phyloP scores from a whole-genome alignment of 1,140 invertebrate genomes.

The Lepidurus couesii region DNA sequence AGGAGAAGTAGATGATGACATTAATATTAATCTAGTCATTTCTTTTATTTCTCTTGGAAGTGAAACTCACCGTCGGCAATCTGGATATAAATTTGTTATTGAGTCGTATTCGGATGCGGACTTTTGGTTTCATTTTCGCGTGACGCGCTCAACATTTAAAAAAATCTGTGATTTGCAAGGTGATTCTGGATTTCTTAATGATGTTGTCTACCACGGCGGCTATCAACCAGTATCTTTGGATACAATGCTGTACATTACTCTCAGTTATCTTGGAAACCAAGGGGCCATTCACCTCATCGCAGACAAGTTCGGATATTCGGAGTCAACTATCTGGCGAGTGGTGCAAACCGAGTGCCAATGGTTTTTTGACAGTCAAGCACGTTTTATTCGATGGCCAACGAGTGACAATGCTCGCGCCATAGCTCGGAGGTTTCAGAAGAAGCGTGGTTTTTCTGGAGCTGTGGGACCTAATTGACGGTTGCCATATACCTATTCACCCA shows the following conservation, averaged over 20 bases:
- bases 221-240: not conserved
- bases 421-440: not conserved
- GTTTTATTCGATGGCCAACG: conserved; percentile 23
- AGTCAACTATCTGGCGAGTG: conserved; percentile 6
- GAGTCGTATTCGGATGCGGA: conserved; percentile 8
- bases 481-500: conserved; percentile 25
- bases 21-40: not conserved
- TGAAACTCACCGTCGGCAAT: not conserved
- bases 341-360: not conserved
- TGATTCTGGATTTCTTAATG: not conserved
- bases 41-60: no score
- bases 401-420: conserved; percentile 1
- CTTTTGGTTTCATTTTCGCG: conserved; percentile 12
- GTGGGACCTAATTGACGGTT: conserved; percentile 30
- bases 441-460: conserved; percentile 25
- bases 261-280: conserved; percentile 22
- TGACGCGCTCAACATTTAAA: conserved; percentile 16
- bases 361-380: not conserved
- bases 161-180: not conserved
- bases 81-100: not conserved
- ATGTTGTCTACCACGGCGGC: conserved; percentile 11
- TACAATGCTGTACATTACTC: not conserved
- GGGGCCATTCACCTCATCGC: not conserved
- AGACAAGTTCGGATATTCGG: conserved; percentile 7
- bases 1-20: not conserved